Conservation (phyloP, 2,888 invertebrate species). For the Aphodius sticticus region DNA sequence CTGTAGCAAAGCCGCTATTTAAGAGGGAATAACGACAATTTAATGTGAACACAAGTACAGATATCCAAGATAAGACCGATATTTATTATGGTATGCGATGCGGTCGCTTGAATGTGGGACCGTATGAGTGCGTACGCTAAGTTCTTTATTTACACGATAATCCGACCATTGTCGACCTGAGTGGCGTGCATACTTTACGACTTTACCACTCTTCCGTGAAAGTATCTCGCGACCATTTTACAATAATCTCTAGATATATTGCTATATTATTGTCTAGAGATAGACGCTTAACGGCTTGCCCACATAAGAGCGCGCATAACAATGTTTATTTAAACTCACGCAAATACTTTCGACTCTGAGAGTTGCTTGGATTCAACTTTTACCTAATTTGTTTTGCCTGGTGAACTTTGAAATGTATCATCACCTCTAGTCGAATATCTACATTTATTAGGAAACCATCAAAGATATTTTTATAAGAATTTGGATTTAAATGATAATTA, state of each 20-base stretch:
- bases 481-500: no score
- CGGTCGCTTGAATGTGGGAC: slow-evolving; percentile 14
- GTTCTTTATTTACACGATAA: slow-evolving; percentile 37
- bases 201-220: slow-evolving; percentile 51
- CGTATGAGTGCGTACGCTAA: slow-evolving; percentile 10
- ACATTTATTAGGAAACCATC: no score
- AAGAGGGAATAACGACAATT: slow-evolving; percentile 28
- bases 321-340: slow-evolving; percentile 28
- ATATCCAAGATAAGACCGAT: slow-evolving; percentile 35
- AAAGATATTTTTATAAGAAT: no score
- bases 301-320: slow-evolving; percentile 41
- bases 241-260: slow-evolving; percentile 49
- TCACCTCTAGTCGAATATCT: no score
- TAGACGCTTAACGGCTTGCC: slow-evolving; percentile 41
- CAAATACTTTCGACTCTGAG: not conserved
- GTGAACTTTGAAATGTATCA: no score
- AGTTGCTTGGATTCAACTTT: not conserved
- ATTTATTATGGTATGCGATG: slow-evolving; percentile 33
- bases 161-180: slow-evolving; percentile 36
- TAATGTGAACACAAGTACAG: slow-evolving; percentile 35
- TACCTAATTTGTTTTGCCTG: no score
- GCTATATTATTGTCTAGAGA: slow-evolving; percentile 46
- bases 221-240: slow-evolving; percentile 51
- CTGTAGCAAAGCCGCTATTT: slow-evolving; percentile 5
- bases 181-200: slow-evolving; percentile 39